These are phyloP conservation scores for Thamnophis elegans DNA, from an alignment of 2,797 vertebrate species.

Conservation along the genomic window DNA sequence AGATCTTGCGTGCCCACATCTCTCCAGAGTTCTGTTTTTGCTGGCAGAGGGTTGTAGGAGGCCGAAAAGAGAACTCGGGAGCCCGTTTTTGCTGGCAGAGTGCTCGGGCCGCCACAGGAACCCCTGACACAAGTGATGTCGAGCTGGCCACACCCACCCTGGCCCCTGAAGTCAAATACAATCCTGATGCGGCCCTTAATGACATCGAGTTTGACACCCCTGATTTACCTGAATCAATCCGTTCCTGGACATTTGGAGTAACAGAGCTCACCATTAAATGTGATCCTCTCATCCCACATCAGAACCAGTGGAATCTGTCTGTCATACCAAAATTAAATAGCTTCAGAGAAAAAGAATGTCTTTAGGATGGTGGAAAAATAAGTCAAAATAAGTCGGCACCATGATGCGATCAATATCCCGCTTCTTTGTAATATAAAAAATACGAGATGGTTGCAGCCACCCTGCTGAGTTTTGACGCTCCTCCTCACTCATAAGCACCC, in stretches of 20 bases:
- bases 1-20: too few species aligned
- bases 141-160: too few species aligned
- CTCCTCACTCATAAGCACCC: not conserved
- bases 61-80: too few species aligned
- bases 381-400: not conserved
- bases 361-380: not conserved
- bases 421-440: not conserved
- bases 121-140: too few species aligned
- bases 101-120: too few species aligned
- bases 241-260: not conserved
- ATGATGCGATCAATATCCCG: not conserved
- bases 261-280: not conserved
- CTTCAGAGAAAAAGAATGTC: not conserved
- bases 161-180: too few species aligned
- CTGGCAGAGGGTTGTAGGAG: too few species aligned
- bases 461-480: not conserved
- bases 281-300: too few species aligned
- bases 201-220: too few species aligned
- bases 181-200: too few species aligned
- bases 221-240: not conserved
- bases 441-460: not conserved
- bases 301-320: not conserved
- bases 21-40: too few species aligned
- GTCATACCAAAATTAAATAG: not conserved
- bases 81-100: too few species aligned